Evolutionary conservation across 1,140 invertebrate species (phyloP).

Genomic region (Caligus rogercresseyi): DNA sequence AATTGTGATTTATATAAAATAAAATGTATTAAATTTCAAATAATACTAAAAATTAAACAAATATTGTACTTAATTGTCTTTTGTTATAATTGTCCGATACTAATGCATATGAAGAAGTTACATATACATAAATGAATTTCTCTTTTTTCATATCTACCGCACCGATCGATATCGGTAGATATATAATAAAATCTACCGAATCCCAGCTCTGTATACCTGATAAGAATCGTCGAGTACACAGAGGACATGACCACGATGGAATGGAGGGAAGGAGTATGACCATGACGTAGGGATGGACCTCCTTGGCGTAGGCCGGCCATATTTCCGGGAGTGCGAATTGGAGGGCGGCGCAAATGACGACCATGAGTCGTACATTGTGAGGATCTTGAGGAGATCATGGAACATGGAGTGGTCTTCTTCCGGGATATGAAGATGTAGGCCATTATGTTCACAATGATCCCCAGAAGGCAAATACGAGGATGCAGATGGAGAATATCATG

Average conservation of each 20-base stretch:
- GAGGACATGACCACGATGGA: slow-evolving; percentile 9
- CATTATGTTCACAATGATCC: slow-evolving; percentile 5
- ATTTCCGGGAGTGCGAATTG: slow-evolving; percentile 6
- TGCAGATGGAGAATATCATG: background rate
- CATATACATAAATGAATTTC: too few relatives aligned
- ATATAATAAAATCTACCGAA: background rate
- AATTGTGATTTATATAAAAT: too few relatives aligned
- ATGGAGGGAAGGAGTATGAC: background rate
- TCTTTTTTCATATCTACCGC: too few relatives aligned
- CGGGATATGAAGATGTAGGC: slow-evolving; percentile 7
- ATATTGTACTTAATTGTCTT: too few relatives aligned
- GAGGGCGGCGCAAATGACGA: slow-evolving; percentile 6
- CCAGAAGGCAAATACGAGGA: slow-evolving; percentile 3
- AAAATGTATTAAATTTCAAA: too few relatives aligned
- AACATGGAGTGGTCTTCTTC: slow-evolving; percentile 13
- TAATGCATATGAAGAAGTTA: too few relatives aligned
- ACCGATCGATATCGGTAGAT: too few relatives aligned
- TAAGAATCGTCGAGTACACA: slow-evolving; percentile 12
- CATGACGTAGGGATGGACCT: background rate
- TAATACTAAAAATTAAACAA: too few relatives aligned
- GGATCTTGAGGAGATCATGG: slow-evolving; percentile 12
- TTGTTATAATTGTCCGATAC: too few relatives aligned
- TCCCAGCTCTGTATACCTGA: background rate
- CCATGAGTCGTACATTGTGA: slow-evolving; percentile 7
- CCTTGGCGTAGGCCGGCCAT: background rate